A percentile compares a stretch with the other conserved stretches of the same genome.
Evolutionary conservation across 2,113 vertebrate genomes (phyloP).

Genomic region (Pelvicachromis taeniatus): DNA sequence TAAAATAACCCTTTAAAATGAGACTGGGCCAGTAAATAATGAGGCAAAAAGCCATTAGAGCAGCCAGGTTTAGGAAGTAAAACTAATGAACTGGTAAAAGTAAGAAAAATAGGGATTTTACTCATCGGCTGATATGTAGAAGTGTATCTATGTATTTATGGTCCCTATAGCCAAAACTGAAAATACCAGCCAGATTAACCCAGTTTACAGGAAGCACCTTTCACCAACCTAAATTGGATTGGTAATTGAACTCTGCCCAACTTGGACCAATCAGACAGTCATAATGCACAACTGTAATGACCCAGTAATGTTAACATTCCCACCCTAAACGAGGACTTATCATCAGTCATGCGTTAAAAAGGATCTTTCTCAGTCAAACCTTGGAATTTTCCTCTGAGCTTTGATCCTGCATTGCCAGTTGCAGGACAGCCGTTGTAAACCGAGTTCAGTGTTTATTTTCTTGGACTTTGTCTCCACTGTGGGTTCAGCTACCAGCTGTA

Average conservation of each 20-base stretch:
- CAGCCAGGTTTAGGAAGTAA: not conserved
- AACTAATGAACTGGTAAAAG: not conserved
- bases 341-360: not conserved
- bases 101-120: not conserved
- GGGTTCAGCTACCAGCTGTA: slow-evolving; percentile 35
- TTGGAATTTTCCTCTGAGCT: not conserved
- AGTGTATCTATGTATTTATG: too few species aligned
- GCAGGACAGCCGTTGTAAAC: slow-evolving; percentile 28
- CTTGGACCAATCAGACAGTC: not conserved
- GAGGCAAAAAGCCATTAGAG: not conserved
- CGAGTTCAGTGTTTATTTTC: slow-evolving; percentile 39
- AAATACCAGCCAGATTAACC: not conserved
- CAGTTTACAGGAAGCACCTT: not conserved
- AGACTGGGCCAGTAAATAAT: not conserved
- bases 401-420: not conserved
- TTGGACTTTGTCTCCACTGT: slow-evolving; percentile 48
- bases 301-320: not conserved
- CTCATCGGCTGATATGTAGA: not conserved
- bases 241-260: not conserved
- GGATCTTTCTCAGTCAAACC: not conserved
- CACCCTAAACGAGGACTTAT: not conserved
- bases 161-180: not conserved
- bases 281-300: not conserved
- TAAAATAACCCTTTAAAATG: not conserved
- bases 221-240: not conserved